Evolutionary conservation across 2,797 vertebrate genomes (phyloP).

Genomic region (Poecilia wingei): DNA sequence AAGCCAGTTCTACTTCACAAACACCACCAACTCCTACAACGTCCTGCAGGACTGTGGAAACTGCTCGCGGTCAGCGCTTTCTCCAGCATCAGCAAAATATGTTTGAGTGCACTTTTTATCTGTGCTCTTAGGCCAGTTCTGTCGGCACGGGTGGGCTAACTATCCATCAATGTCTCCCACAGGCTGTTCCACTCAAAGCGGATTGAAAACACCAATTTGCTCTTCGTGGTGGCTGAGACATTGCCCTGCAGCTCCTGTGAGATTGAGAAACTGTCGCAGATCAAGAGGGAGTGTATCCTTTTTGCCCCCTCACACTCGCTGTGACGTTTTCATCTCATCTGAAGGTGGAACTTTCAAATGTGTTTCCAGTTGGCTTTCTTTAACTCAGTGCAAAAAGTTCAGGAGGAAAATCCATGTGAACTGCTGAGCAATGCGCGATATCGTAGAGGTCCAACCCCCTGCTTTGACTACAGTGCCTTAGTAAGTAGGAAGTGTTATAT

Average conservation of each 20-base stretch:
- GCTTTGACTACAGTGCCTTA: constrained; percentile 96
- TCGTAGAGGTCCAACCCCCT: constrained; percentile 93
- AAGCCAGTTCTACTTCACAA: constrained; percentile 97
- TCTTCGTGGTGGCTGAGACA: constrained; percentile 97
- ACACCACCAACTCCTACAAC: constrained; percentile 92
- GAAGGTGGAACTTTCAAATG: constrained; percentile 4
- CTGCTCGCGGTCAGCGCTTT: constrained; percentile 90
- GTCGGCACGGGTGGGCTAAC: constrained; percentile 2
- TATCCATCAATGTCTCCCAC: constrained; percentile 34
- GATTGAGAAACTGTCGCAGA: constrained; percentile 89
- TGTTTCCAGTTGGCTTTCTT: constrained; percentile 19
- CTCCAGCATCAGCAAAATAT: constrained; percentile 34
- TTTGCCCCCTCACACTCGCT: not conserved
- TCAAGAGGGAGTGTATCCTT: constrained; percentile 96
- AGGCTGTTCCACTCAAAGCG: constrained; percentile 95
- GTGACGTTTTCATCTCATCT: constrained; percentile 9
- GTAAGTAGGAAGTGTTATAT: constrained; percentile 68
- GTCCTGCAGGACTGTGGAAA: constrained; percentile 97
- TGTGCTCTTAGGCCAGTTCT: not conserved
- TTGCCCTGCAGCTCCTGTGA: constrained; percentile 96
- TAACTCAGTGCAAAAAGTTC: constrained; percentile 77
- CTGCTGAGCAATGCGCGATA: constrained; percentile 92
- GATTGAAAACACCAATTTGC: constrained; percentile 93
- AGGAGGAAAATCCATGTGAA: constrained; percentile 90
- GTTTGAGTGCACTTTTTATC: not conserved